phyloP scores from a whole-genome alignment of 2,797 vertebrate genomes.

The Pseudomugil gertrudae region DNA sequence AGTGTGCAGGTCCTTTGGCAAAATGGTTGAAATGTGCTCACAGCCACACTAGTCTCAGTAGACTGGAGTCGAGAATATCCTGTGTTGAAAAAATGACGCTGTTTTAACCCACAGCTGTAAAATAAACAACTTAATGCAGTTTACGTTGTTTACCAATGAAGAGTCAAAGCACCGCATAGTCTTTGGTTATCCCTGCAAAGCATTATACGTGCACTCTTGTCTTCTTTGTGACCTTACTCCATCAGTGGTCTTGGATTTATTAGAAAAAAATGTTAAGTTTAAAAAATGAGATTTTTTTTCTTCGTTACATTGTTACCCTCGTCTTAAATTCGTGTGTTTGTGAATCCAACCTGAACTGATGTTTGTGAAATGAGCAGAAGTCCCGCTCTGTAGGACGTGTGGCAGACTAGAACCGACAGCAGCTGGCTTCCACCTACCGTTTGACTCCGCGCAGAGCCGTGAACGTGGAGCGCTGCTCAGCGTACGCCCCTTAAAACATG shows the following conservation, averaged over 20 bases:
- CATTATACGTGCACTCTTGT: slow-evolving; percentile 17
- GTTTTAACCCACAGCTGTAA: slow-evolving; percentile 60
- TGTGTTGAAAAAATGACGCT: slow-evolving; percentile 69
- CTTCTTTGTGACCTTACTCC: slow-evolving; percentile 65
- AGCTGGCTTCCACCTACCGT: slow-evolving; percentile 57
- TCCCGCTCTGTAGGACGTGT: slow-evolving; percentile 28
- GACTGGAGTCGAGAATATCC: slow-evolving; percentile 64
- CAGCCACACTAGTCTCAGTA: slow-evolving; percentile 67
- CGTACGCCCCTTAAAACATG: slow-evolving; percentile 25
- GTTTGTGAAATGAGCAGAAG: slow-evolving; percentile 19
- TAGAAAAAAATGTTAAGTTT: too few relatives aligned
- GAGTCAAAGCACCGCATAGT: slow-evolving; percentile 22
- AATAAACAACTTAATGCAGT: slow-evolving; percentile 15
- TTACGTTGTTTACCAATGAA: slow-evolving; percentile 32
- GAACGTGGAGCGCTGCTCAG: slow-evolving; percentile 48
- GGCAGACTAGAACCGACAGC: slow-evolving; percentile 48
- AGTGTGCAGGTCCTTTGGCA: slow-evolving; percentile 70
- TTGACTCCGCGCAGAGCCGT: slow-evolving; percentile 47
- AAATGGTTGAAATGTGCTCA: slow-evolving; percentile 69
- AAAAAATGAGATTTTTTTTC: background rate
- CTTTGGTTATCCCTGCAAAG: slow-evolving; percentile 3
- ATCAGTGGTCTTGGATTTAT: slow-evolving; percentile 45
- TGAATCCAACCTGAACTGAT: slow-evolving; percentile 12
- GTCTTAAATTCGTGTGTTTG: background rate
- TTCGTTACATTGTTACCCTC: background rate